Conservation (phyloP, 2,797 vertebrate genomes). For the Tiaroga cobitis region DNA sequence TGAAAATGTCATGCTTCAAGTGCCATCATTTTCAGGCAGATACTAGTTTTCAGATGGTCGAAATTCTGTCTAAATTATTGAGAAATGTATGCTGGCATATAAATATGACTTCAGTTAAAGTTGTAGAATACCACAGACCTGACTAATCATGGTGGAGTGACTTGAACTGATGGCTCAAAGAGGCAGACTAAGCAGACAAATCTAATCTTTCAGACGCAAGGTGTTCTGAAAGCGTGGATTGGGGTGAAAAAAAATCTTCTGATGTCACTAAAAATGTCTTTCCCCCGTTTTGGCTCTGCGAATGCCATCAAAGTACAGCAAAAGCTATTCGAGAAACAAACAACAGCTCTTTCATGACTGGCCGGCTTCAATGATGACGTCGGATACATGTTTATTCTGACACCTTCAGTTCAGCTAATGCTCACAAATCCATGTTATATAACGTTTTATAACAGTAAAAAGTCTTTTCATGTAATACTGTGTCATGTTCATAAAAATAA, state of each 20-base stretch:
- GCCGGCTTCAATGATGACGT: not conserved
- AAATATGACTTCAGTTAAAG: not conserved
- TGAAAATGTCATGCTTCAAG: slow-evolving; percentile 12
- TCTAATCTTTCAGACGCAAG: slow-evolving; percentile 28
- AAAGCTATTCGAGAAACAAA: not conserved
- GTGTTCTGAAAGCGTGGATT: slow-evolving; percentile 1
- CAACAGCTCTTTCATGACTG: not conserved
- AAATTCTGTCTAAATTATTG: not conserved
- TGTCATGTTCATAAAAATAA: not conserved
- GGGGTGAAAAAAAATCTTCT: not conserved
- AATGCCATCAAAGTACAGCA: not conserved
- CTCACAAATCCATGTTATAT: not conserved
- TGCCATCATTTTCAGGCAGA: not conserved
- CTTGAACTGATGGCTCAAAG: not conserved
- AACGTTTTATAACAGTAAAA: not conserved
- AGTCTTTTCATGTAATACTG: not conserved
- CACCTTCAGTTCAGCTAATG: not conserved
- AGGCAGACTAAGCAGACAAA: slow-evolving; percentile 18
- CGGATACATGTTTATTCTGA: not conserved
- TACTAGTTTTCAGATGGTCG: not conserved
- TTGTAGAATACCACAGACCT: slow-evolving; percentile 2
- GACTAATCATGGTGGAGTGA: slow-evolving; percentile 4
- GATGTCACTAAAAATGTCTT: slow-evolving; percentile 1
- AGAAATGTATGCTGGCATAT: not conserved
- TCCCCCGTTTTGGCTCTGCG: not conserved